Evolutionary conservation across 2,113 vertebrate species (phyloP).

Genomic region (Gopherus evgoodei): DNA sequence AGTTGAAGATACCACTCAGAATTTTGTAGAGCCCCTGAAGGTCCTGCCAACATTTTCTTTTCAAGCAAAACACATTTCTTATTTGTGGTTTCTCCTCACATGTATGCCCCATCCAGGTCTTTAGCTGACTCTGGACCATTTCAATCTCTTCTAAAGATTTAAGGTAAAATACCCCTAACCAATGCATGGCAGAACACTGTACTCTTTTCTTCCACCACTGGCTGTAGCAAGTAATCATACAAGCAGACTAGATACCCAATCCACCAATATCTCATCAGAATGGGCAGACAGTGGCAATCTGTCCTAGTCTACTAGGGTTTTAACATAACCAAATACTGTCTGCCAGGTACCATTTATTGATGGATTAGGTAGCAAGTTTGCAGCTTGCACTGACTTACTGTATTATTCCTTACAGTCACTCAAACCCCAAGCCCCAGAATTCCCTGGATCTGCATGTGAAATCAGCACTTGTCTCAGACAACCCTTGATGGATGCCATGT

Average conservation of each 20-base stretch:
- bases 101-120: background rate
- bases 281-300: background rate
- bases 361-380: constrained; percentile 28
- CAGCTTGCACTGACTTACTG: constrained; percentile 46
- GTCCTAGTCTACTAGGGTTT: background rate
- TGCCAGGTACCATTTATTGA: constrained; percentile 3
- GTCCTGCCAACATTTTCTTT: background rate
- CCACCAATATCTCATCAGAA: background rate
- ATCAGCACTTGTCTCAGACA: constrained; percentile 32
- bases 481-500: constrained; percentile 22
- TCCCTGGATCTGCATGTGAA: constrained; percentile 28
- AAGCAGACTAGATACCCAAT: background rate
- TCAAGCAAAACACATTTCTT: background rate
- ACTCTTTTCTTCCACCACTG: background rate
- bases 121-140: background rate
- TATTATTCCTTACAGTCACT: constrained; percentile 34
- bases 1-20: background rate
- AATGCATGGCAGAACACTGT: background rate
- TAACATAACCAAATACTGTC: background rate
- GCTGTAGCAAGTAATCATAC: too few species aligned
- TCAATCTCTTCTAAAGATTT: background rate
- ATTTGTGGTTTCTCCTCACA: background rate
- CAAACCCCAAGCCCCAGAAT: constrained; percentile 22
- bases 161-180: background rate
- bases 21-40: background rate